Conservation (phyloP, 1,140 invertebrate species). For the Drusus annulatus region DNA sequence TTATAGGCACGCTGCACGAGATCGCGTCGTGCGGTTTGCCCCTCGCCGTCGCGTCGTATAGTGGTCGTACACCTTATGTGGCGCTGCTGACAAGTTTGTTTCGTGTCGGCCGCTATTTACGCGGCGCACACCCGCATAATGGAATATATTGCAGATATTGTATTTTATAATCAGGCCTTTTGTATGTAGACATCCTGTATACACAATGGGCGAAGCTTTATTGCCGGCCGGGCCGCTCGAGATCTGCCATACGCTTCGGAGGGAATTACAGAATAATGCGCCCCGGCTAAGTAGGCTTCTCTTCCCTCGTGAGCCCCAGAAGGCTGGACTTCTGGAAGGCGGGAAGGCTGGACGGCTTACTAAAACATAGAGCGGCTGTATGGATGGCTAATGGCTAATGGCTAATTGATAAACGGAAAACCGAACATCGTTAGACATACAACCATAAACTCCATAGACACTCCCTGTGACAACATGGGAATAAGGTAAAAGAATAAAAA, state of each 20-base stretch:
- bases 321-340: too few relatives aligned
- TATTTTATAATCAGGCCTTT: constrained; percentile 59
- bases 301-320: too few relatives aligned
- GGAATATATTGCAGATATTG: constrained; percentile 60
- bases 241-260: constrained; percentile 10
- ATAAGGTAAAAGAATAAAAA: too few relatives aligned
- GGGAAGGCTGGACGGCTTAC: too few relatives aligned
- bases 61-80: constrained; percentile 57
- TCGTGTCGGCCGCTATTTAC: constrained; percentile 57
- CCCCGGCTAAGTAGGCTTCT: too few relatives aligned
- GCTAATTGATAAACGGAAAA: too few relatives aligned
- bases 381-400: too few relatives aligned
- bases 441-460: too few relatives aligned
- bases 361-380: too few relatives aligned
- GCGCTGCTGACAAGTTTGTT: constrained; percentile 59
- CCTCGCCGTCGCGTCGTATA: not conserved
- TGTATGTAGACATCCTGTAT: constrained; percentile 60
- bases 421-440: too few relatives aligned
- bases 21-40: not conserved
- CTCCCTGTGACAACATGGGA: too few relatives aligned
- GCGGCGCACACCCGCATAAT: constrained; percentile 53
- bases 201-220: constrained; percentile 58
- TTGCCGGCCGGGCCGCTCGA: constrained; percentile 42
- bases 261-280: constrained; percentile 6
- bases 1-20: not conserved